Conservation (phyloP, 1,140 invertebrate species). For the Drosophila sproati region DNA sequence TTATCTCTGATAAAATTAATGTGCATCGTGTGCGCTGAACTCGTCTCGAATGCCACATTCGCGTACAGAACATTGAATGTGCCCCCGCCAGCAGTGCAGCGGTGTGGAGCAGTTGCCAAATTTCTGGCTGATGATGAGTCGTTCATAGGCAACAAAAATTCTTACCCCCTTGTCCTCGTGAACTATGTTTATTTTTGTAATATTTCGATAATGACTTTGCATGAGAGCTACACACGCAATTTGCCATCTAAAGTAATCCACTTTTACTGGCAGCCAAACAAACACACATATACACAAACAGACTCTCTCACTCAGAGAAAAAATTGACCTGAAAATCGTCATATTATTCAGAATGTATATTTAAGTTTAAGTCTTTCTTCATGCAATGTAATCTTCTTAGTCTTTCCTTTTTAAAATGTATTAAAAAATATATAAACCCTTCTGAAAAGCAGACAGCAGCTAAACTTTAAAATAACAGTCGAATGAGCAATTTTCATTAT, state of each 20-base stretch:
- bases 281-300: not conserved
- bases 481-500: too few species aligned
- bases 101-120: slow-evolving; percentile 21
- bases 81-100: slow-evolving; percentile 5
- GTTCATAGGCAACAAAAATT: not conserved
- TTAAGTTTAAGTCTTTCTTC: too few species aligned
- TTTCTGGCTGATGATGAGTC: slow-evolving; percentile 20
- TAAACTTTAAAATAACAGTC: too few species aligned
- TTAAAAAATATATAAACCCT: too few species aligned
- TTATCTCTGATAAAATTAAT: slow-evolving; percentile 43
- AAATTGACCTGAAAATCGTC: too few species aligned
- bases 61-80: slow-evolving; percentile 40
- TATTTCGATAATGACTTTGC: slow-evolving; percentile 31
- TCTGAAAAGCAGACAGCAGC: too few species aligned
- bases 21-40: slow-evolving; percentile 51
- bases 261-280: slow-evolving; percentile 22
- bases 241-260: slow-evolving; percentile 47
- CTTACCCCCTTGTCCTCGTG: not conserved
- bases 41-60: slow-evolving; percentile 41
- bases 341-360: too few species aligned
- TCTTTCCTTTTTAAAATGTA: too few species aligned
- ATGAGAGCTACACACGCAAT: slow-evolving; percentile 32
- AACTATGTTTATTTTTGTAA: slow-evolving; percentile 21
- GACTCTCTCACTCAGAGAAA: too few species aligned
- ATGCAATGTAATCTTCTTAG: too few species aligned